A percentile compares a stretch with the other conserved stretches of the same genome.
These are phyloP conservation scores for Phymastichus coffea DNA, from an alignment of 1,140 invertebrate genomes.

Conservation along the genomic window DNA sequence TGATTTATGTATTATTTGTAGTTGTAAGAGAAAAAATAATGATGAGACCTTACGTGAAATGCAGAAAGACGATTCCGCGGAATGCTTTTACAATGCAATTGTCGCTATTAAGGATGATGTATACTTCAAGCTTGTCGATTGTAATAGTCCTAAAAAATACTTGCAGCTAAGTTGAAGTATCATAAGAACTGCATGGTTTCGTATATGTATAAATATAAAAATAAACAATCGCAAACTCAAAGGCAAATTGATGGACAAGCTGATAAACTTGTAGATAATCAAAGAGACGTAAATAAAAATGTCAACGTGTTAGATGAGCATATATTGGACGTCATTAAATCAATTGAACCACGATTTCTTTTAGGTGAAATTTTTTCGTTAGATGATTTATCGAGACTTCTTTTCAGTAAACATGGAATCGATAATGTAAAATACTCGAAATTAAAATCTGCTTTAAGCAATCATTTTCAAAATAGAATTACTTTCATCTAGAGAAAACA, in stretches of 20 bases:
- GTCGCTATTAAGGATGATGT: neutral
- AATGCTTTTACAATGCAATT: neutral
- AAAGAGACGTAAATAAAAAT: neutral
- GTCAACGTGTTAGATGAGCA: neutral
- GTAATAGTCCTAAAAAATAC: neutral
- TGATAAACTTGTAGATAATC: neutral
- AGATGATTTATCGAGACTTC: neutral
- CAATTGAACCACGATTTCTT: neutral
- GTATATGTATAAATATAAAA: neutral
- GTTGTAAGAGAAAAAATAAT: neutral
- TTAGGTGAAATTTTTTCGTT: neutral
- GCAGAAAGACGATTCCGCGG: neutral
- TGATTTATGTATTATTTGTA: neutral
- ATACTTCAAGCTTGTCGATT: neutral
- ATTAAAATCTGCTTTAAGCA: neutral
- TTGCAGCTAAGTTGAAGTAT: neutral
- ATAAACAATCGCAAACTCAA: neutral
- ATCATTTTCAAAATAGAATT: neutral
- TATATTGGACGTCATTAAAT: neutral
- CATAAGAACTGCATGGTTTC: neutral
- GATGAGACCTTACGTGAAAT: neutral
- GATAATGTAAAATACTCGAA: neutral
- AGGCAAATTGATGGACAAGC: neutral
- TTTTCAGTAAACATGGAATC: neutral
- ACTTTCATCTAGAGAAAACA: neutral